Evolutionary conservation across 2,797 vertebrate genomes (phyloP), one percentile per base, ranked within the genome.

Genomic region (Phyllotis vaccarum): DNA sequence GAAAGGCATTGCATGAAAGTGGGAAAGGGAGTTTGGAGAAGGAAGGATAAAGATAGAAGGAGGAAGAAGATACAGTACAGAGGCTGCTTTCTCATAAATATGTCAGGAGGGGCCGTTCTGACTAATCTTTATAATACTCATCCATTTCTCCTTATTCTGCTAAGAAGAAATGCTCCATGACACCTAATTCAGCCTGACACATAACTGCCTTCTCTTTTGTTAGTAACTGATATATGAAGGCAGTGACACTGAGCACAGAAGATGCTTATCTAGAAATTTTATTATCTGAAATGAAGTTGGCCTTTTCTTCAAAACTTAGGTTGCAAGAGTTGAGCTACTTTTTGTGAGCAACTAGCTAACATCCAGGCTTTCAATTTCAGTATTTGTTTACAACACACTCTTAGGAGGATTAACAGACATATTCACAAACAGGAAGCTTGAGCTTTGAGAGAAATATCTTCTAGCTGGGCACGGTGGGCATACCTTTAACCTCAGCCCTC

Each of bases 51-150:
- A 54, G 52, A 19, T 40, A 62, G 9, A 10, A 90, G 22, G 85
- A 17, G 24, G 68, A 66, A 68, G 14, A 74, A 14, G 56, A 93
- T 78, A 90, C 27, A 34, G n/a, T 96, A 97, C 96, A 98, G 56
- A 37, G 4, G 97, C 82, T 68, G 78, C 76, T 95, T 98, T 98
- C 97, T 98, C 95, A 94, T 97, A 97, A 98, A 97, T 97, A 90
- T 98, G 98, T 98, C 96, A 97, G 93, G 89, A 97, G 98, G 95
- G 90, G 89, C 72, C 0, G 82, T 96, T 96, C 95, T 98, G 96
- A 97, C 97, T 98, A 98, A 97, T 98, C 98, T 97, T 93, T 97
- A 94, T 49, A 95, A 94, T 97, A 98, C 89, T 93, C 89, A 96
- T 97, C 98, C 96, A 98, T 98, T 97, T 98, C 76, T 96, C 96